phyloP scores from a whole-genome alignment of 2,113 vertebrate species.

The Bos taurus region ARS-UCD2.0 NC_037331.1:65648001-65648500 shows the following conservation, averaged over 20 bases:
- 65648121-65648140: background rate
- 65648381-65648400: background rate
- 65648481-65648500: background rate
- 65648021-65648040: background rate
- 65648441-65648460: background rate
- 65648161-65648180: background rate
- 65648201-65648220: background rate
- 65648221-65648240: background rate
- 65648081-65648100: constrained; percentile 14
- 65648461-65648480: background rate
- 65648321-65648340: background rate
- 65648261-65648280: background rate
- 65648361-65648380: background rate
- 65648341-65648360: background rate
- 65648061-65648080: constrained; percentile 22
- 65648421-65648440: accelerated
- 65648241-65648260: background rate
- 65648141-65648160: accelerated
- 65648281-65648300: accelerated
- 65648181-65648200: accelerated
- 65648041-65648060: background rate
- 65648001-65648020: background rate
- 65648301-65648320: background rate
- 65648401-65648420: background rate
- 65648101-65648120: constrained; percentile 34